A percentile compares a stretch with the other conserved stretches of the same genome.
phyloP scores from a whole-genome alignment of 35 echinoderm and acorn worm species.

The Heliocidaris erythrogramma region DNA sequence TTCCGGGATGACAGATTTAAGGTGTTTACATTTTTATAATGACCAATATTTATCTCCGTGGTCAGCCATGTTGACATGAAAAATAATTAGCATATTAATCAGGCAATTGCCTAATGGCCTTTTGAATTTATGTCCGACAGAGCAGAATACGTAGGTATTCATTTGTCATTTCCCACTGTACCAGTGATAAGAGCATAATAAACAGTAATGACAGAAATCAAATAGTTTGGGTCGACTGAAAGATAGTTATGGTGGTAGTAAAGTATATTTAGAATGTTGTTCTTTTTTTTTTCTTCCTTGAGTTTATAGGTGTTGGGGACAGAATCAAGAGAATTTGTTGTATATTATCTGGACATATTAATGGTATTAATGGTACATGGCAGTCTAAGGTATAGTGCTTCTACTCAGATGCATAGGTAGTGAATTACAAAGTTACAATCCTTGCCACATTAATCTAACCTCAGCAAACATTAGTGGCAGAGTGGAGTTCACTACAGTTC shows the following conservation, averaged over 20 bases:
- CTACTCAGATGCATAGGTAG: conserved; percentile 1
- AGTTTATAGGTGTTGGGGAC: background rate
- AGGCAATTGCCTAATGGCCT: too few relatives aligned
- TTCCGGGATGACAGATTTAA: too few relatives aligned
- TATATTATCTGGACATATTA: background rate
- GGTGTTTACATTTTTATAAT: too few relatives aligned
- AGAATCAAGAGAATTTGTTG: background rate
- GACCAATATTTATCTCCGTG: too few relatives aligned
- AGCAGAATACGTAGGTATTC: too few relatives aligned
- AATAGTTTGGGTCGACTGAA: too few relatives aligned
- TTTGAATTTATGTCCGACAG: too few relatives aligned
- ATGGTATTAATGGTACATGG: background rate
- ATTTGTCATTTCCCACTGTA: too few relatives aligned
- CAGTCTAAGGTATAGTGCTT: conserved; percentile 1
- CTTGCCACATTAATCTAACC: background rate
- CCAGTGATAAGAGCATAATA: too few relatives aligned
- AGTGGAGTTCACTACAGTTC: background rate
- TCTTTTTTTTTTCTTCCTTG: background rate
- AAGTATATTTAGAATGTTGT: background rate
- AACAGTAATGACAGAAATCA: too few relatives aligned
- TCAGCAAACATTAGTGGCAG: background rate
- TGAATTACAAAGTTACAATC: background rate
- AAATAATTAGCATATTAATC: too few relatives aligned
- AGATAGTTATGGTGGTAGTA: background rate
- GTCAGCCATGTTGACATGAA: too few relatives aligned